These are phyloP conservation scores for Nemopilema nomurai DNA, from an alignment of 30 jellyfish, hydroid and myxozoan genomes.

Conservation along the genomic window DNA sequence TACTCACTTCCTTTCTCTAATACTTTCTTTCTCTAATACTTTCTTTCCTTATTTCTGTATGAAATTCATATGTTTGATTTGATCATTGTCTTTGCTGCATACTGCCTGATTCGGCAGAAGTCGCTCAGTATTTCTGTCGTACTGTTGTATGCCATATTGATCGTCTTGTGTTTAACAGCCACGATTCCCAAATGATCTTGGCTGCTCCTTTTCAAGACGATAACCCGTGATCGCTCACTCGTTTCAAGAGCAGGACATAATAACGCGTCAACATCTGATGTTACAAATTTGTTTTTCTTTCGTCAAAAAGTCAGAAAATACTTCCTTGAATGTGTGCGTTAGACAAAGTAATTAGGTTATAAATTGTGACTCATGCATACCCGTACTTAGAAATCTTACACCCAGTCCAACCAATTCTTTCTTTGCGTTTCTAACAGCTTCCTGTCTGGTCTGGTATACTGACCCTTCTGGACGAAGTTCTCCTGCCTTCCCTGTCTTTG, in stretches of 20 bases:
- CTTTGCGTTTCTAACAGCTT: slow-evolving; percentile 35
- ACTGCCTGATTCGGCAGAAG: not conserved
- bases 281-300: too few species aligned
- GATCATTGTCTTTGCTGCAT: not conserved
- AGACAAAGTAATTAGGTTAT: too few species aligned
- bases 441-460: slow-evolving; percentile 87
- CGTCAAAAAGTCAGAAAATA: too few species aligned
- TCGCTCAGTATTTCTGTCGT: not conserved
- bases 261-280: too few species aligned
- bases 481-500: slow-evolving; percentile 87
- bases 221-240: not conserved
- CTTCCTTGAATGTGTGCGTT: too few species aligned
- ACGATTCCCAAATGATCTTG: not conserved
- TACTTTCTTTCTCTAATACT: too few species aligned
- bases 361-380: too few species aligned
- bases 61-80: not conserved
- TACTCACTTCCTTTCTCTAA: too few species aligned
- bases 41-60: not conserved
- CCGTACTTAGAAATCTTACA: not conserved
- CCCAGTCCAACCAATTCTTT: not conserved
- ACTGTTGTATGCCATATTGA: not conserved
- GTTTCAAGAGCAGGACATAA: not conserved
- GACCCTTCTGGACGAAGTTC: slow-evolving; percentile 83
- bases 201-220: not conserved
- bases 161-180: not conserved